Conservation (phyloP, 2,113 vertebrate genomes). For the Calidris pygmaea region DNA sequence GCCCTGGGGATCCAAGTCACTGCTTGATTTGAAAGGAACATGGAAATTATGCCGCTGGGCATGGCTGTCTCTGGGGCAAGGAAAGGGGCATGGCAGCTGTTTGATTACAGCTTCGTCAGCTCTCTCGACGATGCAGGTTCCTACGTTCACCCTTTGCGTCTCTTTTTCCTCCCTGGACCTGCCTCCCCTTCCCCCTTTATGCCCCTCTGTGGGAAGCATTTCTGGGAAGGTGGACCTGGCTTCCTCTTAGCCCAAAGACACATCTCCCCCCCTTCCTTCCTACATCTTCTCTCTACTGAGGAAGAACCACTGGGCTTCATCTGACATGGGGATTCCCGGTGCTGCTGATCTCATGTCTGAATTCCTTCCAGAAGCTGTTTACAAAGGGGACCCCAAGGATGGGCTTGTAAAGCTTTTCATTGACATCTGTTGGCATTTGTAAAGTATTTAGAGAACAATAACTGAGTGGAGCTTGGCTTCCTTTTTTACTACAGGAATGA, state of each 20-base stretch:
- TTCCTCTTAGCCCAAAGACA: background rate
- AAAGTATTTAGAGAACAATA: background rate
- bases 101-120: background rate
- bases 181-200: background rate
- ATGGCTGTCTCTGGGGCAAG: background rate
- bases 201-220: background rate
- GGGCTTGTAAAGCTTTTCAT: background rate
- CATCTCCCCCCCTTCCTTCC: background rate
- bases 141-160: background rate
- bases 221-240: background rate
- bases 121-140: background rate
- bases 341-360: background rate
- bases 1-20: background rate
- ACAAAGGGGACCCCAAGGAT: background rate
- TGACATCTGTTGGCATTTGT: background rate
- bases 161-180: background rate
- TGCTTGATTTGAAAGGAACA: background rate
- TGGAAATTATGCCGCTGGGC: fast-evolving
- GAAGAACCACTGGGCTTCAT: background rate
- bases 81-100: background rate
- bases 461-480: background rate
- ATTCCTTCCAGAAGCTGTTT: background rate
- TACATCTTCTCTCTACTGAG: background rate
- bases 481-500: background rate
- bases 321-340: background rate